Evolutionary conservation across 1,140 invertebrate species (phyloP).

Genomic region (Medauroidea extradentata): DNA sequence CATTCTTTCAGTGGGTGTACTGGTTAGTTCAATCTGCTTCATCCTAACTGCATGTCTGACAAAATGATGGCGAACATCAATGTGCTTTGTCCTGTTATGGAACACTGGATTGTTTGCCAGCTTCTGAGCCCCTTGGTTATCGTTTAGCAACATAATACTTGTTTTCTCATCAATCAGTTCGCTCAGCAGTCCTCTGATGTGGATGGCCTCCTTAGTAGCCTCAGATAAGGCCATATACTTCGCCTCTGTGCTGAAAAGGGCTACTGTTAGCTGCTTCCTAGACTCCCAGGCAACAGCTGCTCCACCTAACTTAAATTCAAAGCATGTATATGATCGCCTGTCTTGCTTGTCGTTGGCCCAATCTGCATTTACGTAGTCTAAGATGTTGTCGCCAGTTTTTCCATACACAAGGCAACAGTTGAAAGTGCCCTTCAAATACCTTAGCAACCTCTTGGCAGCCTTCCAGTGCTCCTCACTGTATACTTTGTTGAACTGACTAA

Average conservation of each 20-base stretch:
- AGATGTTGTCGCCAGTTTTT: conserved; percentile 16
- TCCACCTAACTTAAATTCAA: conserved; percentile 30
- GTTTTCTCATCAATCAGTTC: conserved; percentile 5
- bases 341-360: conserved; percentile 30
- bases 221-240: conserved; percentile 42
- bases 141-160: conserved; percentile 24
- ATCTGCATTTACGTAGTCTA: conserved; percentile 30
- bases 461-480: conserved; percentile 37
- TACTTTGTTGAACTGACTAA: conserved; percentile 44
- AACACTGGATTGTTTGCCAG: conserved; percentile 35
- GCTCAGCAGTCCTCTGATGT: conserved; percentile 27
- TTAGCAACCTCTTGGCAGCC: conserved; percentile 41
- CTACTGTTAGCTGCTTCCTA: conserved; percentile 46
- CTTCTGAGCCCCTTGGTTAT: conserved; percentile 40
- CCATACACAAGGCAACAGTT: conserved; percentile 22
- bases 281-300: conserved; percentile 48
- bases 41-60: too few relatives aligned
- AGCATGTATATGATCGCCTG: conserved; percentile 36
- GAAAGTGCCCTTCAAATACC: conserved; percentile 41
- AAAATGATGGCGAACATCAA: conserved; percentile 39
- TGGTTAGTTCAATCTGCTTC: too few relatives aligned
- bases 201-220: conserved; percentile 39
- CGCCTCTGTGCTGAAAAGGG: conserved; percentile 43
- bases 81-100: conserved; percentile 39
- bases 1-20: too few relatives aligned